Conservation (phyloP, 1,140 invertebrate species). For the Cyclargus thomasi region DNA sequence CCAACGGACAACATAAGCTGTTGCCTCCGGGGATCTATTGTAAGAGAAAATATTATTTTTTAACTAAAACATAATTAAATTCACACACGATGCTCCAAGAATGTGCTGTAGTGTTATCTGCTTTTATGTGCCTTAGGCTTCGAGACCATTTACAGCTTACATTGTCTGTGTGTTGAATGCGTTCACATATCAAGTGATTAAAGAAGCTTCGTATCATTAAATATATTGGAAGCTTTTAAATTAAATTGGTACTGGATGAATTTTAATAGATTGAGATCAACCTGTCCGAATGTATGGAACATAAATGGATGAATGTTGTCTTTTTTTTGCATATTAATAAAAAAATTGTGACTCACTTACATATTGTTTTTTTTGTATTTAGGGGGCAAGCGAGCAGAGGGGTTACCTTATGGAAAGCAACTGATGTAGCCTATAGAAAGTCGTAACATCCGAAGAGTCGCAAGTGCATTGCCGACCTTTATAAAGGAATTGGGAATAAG, state of each 20-base stretch:
- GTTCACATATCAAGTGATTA: not conserved
- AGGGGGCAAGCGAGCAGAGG: too few species aligned
- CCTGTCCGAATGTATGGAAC: too few species aligned
- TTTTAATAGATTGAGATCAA: not conserved
- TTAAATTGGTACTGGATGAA: not conserved
- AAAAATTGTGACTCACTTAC: too few species aligned
- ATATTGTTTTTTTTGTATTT: too few species aligned
- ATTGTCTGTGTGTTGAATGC: not conserved
- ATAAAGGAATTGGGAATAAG: too few species aligned
- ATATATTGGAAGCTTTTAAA: not conserved
- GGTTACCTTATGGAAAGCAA: too few species aligned
- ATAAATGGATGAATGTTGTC: too few species aligned
- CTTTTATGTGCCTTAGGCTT: not conserved
- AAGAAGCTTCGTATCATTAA: not conserved
- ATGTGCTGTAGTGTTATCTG: not conserved
- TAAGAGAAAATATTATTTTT: slow-evolving; percentile 13
- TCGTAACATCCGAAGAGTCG: too few species aligned
- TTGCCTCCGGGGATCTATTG: slow-evolving; percentile 5
- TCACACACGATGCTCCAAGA: not conserved
- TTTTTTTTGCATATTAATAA: too few species aligned
- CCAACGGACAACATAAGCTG: slow-evolving; percentile 13
- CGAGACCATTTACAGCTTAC: not conserved
- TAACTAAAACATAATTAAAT: slow-evolving; percentile 14
- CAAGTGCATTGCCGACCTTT: too few species aligned
- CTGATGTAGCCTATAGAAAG: too few species aligned